Evolutionary conservation across 2,797 vertebrate species (phyloP).

Genomic region (Atherinosoma microstoma): DNA sequence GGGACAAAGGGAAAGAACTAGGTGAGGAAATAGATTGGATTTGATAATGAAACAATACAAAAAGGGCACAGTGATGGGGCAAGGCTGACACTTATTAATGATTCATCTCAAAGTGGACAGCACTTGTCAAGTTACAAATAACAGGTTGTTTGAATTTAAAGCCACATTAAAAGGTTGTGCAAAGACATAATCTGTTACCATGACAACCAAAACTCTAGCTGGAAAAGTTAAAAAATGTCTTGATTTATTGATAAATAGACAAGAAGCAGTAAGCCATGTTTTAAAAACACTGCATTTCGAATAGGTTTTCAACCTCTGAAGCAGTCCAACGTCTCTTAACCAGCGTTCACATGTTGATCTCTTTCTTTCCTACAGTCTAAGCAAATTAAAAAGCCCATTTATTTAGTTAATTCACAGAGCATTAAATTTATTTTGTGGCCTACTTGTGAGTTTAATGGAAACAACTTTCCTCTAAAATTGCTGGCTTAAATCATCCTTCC

Average conservation of each 20-base stretch:
- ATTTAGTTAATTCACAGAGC: background rate
- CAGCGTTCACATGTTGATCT: too few relatives aligned
- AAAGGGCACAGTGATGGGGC: background rate
- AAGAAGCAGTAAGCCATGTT: background rate
- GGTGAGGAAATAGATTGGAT: background rate
- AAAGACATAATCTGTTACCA: conserved; percentile 61
- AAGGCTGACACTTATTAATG: conserved; percentile 48
- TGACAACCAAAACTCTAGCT: conserved; percentile 56
- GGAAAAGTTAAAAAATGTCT: conserved; percentile 19
- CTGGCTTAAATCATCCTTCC: background rate
- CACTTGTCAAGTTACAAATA: conserved; percentile 55
- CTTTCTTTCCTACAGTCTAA: too few relatives aligned
- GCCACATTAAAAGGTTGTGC: conserved; percentile 53
- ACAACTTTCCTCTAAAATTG: background rate
- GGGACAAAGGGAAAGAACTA: background rate
- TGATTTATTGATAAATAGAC: conserved; percentile 13
- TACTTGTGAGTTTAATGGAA: conserved; percentile 6
- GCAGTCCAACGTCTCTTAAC: too few relatives aligned
- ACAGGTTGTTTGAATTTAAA: conserved; percentile 45
- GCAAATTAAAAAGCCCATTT: background rate
- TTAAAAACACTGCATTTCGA: background rate
- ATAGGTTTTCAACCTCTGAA: background rate
- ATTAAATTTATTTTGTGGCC: background rate
- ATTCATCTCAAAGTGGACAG: conserved; percentile 39
- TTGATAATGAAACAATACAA: background rate